Evolutionary conservation across 2,888 invertebrate species (phyloP).

Genomic region (Dione juno): DNA sequence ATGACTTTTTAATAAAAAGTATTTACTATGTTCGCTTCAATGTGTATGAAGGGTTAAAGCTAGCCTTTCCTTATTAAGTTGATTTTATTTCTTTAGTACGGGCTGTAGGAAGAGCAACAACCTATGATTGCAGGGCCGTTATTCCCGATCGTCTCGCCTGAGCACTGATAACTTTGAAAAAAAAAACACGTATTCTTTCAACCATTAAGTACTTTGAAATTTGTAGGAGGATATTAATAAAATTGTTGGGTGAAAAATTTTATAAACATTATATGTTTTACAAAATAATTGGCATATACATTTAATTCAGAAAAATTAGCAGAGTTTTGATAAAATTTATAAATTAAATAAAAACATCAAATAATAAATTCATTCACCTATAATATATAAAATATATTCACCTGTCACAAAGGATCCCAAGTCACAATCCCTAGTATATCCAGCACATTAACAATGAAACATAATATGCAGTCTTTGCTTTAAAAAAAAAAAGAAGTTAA

Average conservation of each 20-base stretch:
- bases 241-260: not conserved
- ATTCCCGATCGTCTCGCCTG: slow-evolving; percentile 73
- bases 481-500: slow-evolving; percentile 45
- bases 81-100: slow-evolving; percentile 65
- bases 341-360: slow-evolving; percentile 28
- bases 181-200: slow-evolving; percentile 51
- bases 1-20: slow-evolving; percentile 16
- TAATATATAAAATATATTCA: slow-evolving; percentile 59
- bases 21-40: slow-evolving; percentile 14
- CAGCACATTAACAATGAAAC: slow-evolving; percentile 78
- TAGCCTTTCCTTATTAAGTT: slow-evolving; percentile 62
- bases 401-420: slow-evolving; percentile 74
- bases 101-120: slow-evolving; percentile 80
- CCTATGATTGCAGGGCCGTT: slow-evolving; percentile 83
- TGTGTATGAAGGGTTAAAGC: slow-evolving; percentile 32
- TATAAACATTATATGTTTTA: not conserved
- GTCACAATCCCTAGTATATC: slow-evolving; percentile 79
- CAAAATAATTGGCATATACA: not conserved
- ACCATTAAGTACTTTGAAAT: slow-evolving; percentile 51
- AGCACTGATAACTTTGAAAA: slow-evolving; percentile 66
- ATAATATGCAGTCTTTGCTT: slow-evolving; percentile 60
- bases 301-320: not conserved
- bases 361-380: too few species aligned
- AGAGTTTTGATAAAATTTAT: too few species aligned
- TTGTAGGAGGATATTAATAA: slow-evolving; percentile 22